Evolutionary conservation across 2,113 vertebrate species (phyloP).

Genomic region (Albula goreensis): DNA sequence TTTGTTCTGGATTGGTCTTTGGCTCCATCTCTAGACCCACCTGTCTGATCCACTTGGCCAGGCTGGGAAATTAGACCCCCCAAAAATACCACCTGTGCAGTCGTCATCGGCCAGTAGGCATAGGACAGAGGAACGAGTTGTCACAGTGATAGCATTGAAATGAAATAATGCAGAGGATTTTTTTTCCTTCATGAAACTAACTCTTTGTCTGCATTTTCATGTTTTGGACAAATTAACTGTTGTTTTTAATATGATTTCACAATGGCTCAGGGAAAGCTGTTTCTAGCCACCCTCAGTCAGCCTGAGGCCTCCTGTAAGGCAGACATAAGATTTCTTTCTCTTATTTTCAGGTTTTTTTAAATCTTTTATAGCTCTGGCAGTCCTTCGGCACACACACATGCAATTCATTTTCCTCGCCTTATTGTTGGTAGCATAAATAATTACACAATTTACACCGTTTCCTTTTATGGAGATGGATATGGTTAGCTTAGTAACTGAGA

Average conservation of each 20-base stretch:
- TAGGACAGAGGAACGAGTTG: not conserved
- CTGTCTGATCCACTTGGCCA: constrained; percentile 23
- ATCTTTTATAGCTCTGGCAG: constrained; percentile 33
- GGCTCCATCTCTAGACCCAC: constrained; percentile 3
- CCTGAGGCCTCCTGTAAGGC: constrained; percentile 25
- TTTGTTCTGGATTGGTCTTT: constrained; percentile 9
- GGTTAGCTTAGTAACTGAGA: no score
- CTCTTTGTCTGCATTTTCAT: not conserved
- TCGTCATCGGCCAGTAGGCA: not conserved
- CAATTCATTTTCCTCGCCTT: no score
- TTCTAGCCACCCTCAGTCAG: constrained; percentile 34
- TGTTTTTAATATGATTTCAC: not conserved
- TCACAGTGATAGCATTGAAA: no score
- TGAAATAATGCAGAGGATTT: not conserved
- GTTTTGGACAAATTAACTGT: not conserved
- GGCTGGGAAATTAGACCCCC: constrained; percentile 18
- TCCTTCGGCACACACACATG: not conserved
- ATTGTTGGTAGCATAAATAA: no score
- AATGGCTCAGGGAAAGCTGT: constrained; percentile 13
- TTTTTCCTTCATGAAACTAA: not conserved
- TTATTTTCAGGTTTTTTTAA: constrained; percentile 30
- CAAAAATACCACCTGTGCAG: constrained; percentile 14
- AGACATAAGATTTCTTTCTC: constrained; percentile 33
- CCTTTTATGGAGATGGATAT: no score
- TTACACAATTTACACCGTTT: no score